A percentile compares a stretch with the other conserved stretches of the same genome.
phyloP scores from a whole-genome alignment of 2,888 invertebrate species.

The Automeris io region DNA sequence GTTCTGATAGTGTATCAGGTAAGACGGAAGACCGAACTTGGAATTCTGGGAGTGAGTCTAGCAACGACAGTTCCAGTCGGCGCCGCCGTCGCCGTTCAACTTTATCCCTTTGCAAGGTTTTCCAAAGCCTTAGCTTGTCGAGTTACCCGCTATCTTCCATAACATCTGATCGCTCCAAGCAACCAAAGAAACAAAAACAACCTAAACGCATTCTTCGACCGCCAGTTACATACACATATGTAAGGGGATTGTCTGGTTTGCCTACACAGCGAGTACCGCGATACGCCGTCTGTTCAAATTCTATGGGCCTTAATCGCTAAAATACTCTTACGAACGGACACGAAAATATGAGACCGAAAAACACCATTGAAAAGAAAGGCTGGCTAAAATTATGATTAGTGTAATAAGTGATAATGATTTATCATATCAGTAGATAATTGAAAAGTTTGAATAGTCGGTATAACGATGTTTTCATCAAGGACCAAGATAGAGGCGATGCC shows the following conservation, averaged over 20 bases:
- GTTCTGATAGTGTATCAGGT: conserved; percentile 62
- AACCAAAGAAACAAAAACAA: conserved; percentile 76
- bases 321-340: conserved; percentile 13
- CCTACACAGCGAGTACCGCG: conserved; percentile 89
- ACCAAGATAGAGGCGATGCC: conserved; percentile 43
- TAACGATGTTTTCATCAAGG: conserved; percentile 49
- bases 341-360: conserved; percentile 24
- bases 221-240: conserved; percentile 88
- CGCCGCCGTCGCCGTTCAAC: conserved; percentile 71
- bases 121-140: conserved; percentile 81
- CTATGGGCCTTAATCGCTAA: conserved; percentile 62
- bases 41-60: conserved; percentile 78
- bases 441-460: conserved; percentile 33
- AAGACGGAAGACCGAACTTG: conserved; percentile 66
- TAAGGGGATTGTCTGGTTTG: conserved; percentile 87
- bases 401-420: conserved; percentile 46
- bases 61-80: conserved; percentile 78
- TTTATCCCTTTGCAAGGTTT: conserved; percentile 83
- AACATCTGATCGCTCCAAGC: conserved; percentile 61
- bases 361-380: conserved; percentile 60
- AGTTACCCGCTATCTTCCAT: conserved; percentile 81
- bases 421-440: conserved; percentile 62
- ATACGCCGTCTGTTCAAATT: conserved; percentile 51
- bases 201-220: conserved; percentile 87
- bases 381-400: conserved; percentile 58